Conservation (phyloP, 2,797 vertebrate genomes). For the Sebastes melanostomus region DNA sequence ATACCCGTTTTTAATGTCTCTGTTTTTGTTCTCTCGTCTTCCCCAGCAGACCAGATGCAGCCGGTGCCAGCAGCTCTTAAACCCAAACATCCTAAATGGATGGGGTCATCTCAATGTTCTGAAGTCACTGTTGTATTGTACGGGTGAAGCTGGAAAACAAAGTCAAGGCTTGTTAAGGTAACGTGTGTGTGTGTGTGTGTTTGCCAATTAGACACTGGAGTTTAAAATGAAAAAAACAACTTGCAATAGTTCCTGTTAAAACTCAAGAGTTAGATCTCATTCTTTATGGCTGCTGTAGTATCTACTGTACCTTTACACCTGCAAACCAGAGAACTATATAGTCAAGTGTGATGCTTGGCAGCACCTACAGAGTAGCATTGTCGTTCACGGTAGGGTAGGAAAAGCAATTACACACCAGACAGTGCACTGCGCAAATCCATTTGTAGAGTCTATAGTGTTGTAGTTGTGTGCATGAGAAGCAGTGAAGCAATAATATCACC, state of each 20-base stretch:
- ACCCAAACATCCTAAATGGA: conserved; percentile 42
- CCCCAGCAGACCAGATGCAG: conserved; percentile 62
- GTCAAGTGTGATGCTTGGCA: conserved; percentile 40
- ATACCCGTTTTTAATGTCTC: conserved; percentile 44
- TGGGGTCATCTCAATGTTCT: conserved; percentile 46
- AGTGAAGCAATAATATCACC: conserved; percentile 77
- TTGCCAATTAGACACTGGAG: conserved; percentile 48
- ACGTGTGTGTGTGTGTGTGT: conserved; percentile 14
- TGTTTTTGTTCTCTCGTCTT: conserved; percentile 45
- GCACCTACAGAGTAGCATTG: conserved; percentile 50
- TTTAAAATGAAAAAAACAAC: conserved; percentile 44
- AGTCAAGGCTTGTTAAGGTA: conserved; percentile 26
- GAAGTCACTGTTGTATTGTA: conserved; percentile 41
- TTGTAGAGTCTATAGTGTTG: conserved; percentile 55
- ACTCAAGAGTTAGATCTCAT: conserved; percentile 32
- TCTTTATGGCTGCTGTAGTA: conserved; percentile 54
- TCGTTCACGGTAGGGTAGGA: conserved; percentile 55
- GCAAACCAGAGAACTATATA: conserved; percentile 13
- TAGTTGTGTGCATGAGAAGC: conserved; percentile 72
- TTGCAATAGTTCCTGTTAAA: conserved; percentile 42
- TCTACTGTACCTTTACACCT: conserved; percentile 40
- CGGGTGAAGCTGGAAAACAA: conserved; percentile 32
- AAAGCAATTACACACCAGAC: conserved; percentile 56
- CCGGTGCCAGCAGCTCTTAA: conserved; percentile 74
- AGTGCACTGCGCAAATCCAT: conserved; percentile 54